Evolutionary conservation across 2,797 vertebrate genomes (phyloP).

Genomic region (Pempheris klunzingeri): DNA sequence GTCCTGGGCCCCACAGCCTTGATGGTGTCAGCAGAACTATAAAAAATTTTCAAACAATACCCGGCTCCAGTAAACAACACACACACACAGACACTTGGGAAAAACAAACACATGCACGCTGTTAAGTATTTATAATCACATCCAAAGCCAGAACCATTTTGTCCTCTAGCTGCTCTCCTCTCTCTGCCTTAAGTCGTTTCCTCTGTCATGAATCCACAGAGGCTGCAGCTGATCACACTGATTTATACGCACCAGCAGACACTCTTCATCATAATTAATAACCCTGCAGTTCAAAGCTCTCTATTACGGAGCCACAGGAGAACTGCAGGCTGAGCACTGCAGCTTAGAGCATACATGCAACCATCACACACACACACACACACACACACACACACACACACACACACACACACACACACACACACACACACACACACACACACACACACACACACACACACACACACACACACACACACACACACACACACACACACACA

Average conservation of each 20-base stretch:
- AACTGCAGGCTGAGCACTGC: slow-evolving; percentile 59
- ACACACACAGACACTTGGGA: slow-evolving; percentile 9
- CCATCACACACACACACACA: slow-evolving; percentile 26
- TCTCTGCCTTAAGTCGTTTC: slow-evolving; percentile 52
- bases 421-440: slow-evolving; percentile 36
- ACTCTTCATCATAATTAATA: slow-evolving; percentile 76
- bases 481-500: slow-evolving; percentile 22
- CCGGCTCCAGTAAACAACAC: slow-evolving; percentile 14
- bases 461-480: slow-evolving; percentile 25
- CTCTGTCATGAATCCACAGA: slow-evolving; percentile 63
- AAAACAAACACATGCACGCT: slow-evolving; percentile 35
- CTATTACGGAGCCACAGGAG: slow-evolving; percentile 66
- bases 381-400: slow-evolving; percentile 19
- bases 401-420: slow-evolving; percentile 25
- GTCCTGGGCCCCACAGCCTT: neutral
- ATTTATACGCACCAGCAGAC: slow-evolving; percentile 67
- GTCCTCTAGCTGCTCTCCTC: slow-evolving; percentile 65
- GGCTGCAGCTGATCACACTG: slow-evolving; percentile 70
- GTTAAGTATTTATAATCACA: slow-evolving; percentile 55
- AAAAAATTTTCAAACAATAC: slow-evolving; percentile 13
- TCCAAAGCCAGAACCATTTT: slow-evolving; percentile 39
- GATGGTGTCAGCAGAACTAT: neutral
- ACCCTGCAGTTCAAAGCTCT: slow-evolving; percentile 76
- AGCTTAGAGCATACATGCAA: slow-evolving; percentile 59
- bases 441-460: slow-evolving; percentile 41